phyloP scores from a whole-genome alignment of 2,113 vertebrate species.

The Uropsilus gracilis region DNA sequence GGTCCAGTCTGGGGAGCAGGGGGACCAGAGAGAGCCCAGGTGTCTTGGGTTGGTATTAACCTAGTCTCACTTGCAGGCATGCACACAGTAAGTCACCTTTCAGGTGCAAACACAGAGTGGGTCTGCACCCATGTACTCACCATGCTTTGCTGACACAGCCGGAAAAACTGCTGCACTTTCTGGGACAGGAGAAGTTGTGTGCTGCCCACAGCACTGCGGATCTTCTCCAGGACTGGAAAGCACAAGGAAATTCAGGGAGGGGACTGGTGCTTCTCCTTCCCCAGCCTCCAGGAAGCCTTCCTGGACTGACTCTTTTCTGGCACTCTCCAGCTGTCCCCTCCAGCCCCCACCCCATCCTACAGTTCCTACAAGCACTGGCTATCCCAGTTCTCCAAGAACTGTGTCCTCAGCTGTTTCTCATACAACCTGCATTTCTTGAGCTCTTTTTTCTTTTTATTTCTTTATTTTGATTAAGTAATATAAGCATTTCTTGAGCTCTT shows the following conservation, averaged over 20 bases:
- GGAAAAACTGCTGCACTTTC: constrained; percentile 99
- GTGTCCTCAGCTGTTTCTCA: not conserved
- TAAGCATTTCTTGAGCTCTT: not conserved
- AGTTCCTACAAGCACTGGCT: not conserved
- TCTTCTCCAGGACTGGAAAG: constrained; percentile 94
- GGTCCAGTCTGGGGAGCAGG: too few relatives aligned
- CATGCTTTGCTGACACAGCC: constrained; percentile 99
- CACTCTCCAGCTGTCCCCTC: not conserved
- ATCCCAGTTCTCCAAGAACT: not conserved
- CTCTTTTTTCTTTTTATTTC: too few relatives aligned
- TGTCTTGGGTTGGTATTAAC: not conserved
- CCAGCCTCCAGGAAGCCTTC: not conserved
- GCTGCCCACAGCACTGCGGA: constrained; percentile 95
- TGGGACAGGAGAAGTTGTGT: constrained; percentile 99
- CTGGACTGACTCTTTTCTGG: not conserved
- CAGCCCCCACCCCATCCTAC: not conserved
- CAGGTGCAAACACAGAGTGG: not conserved
- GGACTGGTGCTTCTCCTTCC: not conserved
- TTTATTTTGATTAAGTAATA: too few relatives aligned
- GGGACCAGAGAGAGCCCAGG: not conserved
- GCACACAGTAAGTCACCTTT: not conserved
- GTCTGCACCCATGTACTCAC: constrained; percentile 84
- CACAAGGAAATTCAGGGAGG: not conserved
- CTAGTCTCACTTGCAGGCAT: not conserved
- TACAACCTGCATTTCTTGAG: not conserved